Evolutionary conservation across 2,113 vertebrate genomes (phyloP).

Genomic region (Petroica traversi): DNA sequence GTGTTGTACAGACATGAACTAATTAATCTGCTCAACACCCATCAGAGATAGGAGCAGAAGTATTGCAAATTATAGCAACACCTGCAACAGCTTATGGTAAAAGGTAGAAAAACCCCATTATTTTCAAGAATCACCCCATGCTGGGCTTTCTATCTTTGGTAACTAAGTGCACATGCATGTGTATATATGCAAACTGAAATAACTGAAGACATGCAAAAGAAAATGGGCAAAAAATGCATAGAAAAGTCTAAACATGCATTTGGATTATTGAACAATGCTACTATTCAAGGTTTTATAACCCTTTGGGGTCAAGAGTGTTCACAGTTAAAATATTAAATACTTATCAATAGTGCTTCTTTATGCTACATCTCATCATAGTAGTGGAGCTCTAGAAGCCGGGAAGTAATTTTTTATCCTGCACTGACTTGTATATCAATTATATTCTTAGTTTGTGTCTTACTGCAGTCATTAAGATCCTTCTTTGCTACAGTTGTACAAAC

Average conservation of each 20-base stretch:
- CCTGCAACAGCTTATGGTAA: not conserved
- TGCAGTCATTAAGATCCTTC: not conserved
- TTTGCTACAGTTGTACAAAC: not conserved
- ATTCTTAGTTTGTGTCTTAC: not conserved
- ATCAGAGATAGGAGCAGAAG: not conserved
- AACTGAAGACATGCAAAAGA: not conserved
- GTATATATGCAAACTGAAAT: not conserved
- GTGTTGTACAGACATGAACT: conserved; percentile 1
- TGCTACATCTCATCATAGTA: not conserved
- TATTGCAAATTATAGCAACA: not conserved
- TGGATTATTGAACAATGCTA: not conserved
- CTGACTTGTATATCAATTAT: not conserved
- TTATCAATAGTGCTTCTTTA: not conserved
- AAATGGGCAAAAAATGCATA: not conserved
- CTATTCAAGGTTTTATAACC: not conserved
- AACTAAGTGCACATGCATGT: not conserved
- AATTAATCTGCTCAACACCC: conserved; percentile 26
- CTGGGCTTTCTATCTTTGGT: not conserved
- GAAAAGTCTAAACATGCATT: not conserved
- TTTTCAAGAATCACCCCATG: not conserved
- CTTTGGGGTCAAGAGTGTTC: not conserved
- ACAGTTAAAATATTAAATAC: not conserved
- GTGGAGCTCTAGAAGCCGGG: not conserved
- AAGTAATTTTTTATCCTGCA: not conserved
- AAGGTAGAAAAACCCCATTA: not conserved